Conservation (phyloP, 2,888 invertebrate species). For the Invenusta paracnida region DNA sequence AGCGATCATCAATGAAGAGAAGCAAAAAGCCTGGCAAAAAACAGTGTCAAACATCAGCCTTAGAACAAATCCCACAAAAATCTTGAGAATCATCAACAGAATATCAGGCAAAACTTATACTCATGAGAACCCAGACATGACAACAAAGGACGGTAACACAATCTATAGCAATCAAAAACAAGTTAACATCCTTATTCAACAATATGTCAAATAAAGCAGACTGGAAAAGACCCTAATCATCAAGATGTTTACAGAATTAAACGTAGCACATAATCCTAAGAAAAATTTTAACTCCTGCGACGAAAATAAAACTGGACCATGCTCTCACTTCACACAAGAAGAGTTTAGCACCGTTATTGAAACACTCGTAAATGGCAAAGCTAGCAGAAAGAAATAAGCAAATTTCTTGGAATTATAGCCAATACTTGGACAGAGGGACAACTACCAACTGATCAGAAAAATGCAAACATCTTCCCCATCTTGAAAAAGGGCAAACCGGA, state of each 20-base stretch:
- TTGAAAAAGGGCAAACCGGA: constrained; percentile 5
- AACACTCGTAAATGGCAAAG: not conserved
- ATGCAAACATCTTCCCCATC: not conserved
- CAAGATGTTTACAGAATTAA: not conserved
- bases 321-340: not conserved
- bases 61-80: not conserved
- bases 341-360: not conserved
- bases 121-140: not conserved
- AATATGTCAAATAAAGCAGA: not conserved
- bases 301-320: not conserved
- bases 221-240: not conserved
- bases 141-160: not conserved
- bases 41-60: not conserved
- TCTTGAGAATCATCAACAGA: not conserved
- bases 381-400: not conserved
- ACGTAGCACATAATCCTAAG: not conserved
- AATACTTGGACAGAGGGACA: not conserved
- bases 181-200: not conserved
- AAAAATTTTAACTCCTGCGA: not conserved
- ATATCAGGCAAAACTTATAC: not conserved
- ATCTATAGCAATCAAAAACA: not conserved
- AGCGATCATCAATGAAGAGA: not conserved
- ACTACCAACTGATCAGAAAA: not conserved
- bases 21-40: constrained; percentile 6
- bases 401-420: not conserved